A percentile compares a stretch with the other conserved stretches of the same genome.
These are phyloP conservation scores for Rhingia campestris DNA, from an alignment of 2,888 invertebrate genomes.

Conservation along the genomic window DNA sequence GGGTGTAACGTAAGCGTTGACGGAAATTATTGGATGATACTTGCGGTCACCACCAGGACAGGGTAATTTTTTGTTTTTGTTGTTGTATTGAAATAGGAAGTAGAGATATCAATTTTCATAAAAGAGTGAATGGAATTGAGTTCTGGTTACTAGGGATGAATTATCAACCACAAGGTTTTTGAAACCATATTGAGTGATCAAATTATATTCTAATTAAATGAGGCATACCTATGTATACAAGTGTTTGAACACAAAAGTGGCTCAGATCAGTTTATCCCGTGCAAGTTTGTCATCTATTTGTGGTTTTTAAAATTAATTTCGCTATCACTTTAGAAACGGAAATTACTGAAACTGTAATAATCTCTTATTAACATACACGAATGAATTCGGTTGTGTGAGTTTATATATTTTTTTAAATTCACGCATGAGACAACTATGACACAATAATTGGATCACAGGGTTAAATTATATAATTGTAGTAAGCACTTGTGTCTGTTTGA, in stretches of 20 bases:
- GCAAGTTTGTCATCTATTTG: not conserved
- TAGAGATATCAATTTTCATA: conserved; percentile 38
- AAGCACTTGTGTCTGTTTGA: not conserved
- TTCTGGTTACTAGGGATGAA: conserved; percentile 15
- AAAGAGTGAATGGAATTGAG: conserved; percentile 21
- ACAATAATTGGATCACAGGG: conserved; percentile 15
- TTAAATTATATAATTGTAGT: conserved; percentile 13
- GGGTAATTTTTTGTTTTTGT: conserved; percentile 5
- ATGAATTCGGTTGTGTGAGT: not conserved
- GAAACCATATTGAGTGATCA: conserved; percentile 11
- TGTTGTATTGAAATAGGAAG: conserved; percentile 41
- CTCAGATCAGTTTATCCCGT: conserved; percentile 1
- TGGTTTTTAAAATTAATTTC: conserved; percentile 20
- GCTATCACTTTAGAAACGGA: conserved; percentile 16
- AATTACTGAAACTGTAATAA: conserved; percentile 24
- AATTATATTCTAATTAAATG: conserved; percentile 49
- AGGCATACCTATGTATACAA: not conserved
- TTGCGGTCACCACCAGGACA: conserved; percentile 31
- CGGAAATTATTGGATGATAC: conserved; percentile 31
- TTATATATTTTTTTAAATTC: conserved; percentile 7
- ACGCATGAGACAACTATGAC: conserved; percentile 5
- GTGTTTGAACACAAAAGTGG: not conserved
- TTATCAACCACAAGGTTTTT: conserved; percentile 32
- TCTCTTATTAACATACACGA: conserved; percentile 6
- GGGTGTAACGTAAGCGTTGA: conserved; percentile 40